phyloP scores from a whole-genome alignment of 2,113 vertebrate genomes.

The Verasper variegatus region DNA sequence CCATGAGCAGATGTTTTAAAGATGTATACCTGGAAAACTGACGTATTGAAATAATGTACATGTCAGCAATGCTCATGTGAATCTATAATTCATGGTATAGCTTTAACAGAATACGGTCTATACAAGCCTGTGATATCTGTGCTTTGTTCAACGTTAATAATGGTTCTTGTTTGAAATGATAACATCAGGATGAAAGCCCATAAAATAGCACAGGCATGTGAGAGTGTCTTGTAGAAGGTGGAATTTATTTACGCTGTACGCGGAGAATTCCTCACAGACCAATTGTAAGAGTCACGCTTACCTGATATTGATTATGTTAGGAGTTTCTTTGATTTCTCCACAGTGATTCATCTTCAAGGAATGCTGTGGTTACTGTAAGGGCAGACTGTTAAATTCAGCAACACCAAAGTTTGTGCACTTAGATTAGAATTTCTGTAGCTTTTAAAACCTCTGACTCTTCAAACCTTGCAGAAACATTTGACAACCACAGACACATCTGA shows the following conservation, averaged over 20 bases:
- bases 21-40: not conserved
- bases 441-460: too few relatives aligned
- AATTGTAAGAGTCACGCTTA: conserved; percentile 6
- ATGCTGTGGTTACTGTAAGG: not conserved
- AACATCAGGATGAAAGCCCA: conserved; percentile 9
- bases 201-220: conserved; percentile 19
- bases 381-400: conserved; percentile 16
- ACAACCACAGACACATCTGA: too few relatives aligned
- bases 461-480: too few relatives aligned
- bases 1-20: not conserved
- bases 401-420: not conserved
- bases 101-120: conserved; percentile 12
- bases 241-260: not conserved
- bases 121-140: conserved; percentile 22
- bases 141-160: conserved; percentile 22
- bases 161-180: conserved; percentile 18
- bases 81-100: conserved; percentile 30
- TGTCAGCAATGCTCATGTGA: conserved; percentile 12
- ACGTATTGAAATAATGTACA: not conserved
- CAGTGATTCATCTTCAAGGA: conserved; percentile 10
- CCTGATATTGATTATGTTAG: conserved; percentile 23
- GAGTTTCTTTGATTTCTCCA: conserved; percentile 23
- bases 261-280: not conserved
- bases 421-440: too few relatives aligned
- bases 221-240: not conserved